Conservation (phyloP, 2,797 vertebrate genomes). For the Podarcis lilfordi region DNA sequence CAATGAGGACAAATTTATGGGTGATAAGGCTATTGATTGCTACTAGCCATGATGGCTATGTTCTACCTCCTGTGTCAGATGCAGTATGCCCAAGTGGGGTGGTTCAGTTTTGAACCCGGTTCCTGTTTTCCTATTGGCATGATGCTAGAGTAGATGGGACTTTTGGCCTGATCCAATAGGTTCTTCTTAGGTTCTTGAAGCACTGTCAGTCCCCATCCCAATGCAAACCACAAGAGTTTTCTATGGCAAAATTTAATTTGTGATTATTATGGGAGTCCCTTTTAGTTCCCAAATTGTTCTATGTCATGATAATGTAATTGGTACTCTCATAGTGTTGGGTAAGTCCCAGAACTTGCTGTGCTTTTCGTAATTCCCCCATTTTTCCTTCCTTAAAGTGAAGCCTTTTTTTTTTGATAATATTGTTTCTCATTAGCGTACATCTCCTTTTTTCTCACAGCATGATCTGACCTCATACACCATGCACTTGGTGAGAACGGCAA, state of each 20-base stretch:
- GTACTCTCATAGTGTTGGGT: no score
- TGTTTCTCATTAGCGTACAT: conserved; percentile 20
- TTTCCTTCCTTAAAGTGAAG: neutral
- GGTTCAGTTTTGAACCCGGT: no score
- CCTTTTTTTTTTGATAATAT: neutral
- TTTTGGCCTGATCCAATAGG: neutral
- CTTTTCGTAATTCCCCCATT: neutral
- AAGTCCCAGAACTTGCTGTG: neutral
- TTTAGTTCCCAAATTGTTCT: neutral
- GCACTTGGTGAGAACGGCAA: conserved; percentile 15
- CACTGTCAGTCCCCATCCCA: no score
- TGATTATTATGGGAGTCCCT: neutral
- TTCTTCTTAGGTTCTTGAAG: neutral
- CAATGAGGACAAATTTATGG: neutral
- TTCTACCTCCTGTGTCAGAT: no score
- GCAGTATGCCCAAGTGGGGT: no score
- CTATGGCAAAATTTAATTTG: neutral
- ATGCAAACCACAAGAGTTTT: neutral
- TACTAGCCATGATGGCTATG: no score
- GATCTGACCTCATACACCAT: neutral
- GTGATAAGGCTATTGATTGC: no score
- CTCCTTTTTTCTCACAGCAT: conserved; percentile 10
- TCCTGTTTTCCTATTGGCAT: no score
- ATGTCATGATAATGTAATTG: neutral
- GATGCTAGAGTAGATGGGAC: no score